Evolutionary conservation across 2,113 vertebrate species (phyloP), one percentile per base, ranked within the genome.

Genomic region (Speoplatyrhinus poulsoni): DNA sequence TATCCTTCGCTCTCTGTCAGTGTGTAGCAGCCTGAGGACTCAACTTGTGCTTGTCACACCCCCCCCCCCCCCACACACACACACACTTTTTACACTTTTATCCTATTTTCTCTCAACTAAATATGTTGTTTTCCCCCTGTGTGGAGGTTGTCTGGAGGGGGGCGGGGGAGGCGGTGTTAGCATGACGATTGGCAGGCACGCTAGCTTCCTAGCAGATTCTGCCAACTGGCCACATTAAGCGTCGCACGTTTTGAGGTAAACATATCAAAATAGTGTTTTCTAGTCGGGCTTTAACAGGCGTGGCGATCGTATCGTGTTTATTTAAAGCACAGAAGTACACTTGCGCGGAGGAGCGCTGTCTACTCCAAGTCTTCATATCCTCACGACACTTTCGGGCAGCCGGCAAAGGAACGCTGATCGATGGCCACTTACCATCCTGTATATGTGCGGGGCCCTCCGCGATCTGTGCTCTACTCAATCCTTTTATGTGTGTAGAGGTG

Each of bases 401-500:
- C 60, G 33, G 65, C n/a, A n/a, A 48, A 4, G 63, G 60, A 48
- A 63, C 41, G 64, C 62, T 83, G 84, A 88, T 83, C 67, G 70
- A 83, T 68, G 76, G 17, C 70, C 82, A 76, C 77, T 85, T 75
- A 83, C 7, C 56, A 65, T 50, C 55, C 46, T 76, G 68, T 61
- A 57, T 60, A 72, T 76, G 60, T 41, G 33, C 8, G 64, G 56
- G 58, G 57, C 75, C 70, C 62, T 52, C 64, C 63, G 62, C 77
- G 82, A 67, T 54, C 26, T 65, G 62, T 72, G 54, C 55, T 70
- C 61, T 62, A 36, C 48, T 63, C 67, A 60, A 54, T 62, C 69
- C 72, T 71, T 79, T 78, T 67, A 79, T 74, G 72, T 69, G 54
- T 49, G 65, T 60, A 75, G 60, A 82, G 77, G 71, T 78, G 62